Conservation (phyloP, 2,113 vertebrate genomes). For the Neolamprologus fasciatus region DNA sequence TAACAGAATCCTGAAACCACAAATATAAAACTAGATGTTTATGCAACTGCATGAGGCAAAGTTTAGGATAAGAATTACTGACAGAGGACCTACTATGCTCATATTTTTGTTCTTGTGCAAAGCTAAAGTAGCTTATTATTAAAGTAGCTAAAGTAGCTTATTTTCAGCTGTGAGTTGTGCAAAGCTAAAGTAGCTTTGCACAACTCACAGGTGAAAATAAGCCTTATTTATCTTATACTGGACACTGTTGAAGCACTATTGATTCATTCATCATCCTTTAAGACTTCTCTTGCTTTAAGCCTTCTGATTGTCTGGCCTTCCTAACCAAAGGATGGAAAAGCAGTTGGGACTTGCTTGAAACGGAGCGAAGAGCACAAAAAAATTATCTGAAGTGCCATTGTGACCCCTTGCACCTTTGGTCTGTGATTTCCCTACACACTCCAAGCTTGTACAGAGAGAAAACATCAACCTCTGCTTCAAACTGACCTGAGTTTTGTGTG, state of each 20-base stretch:
- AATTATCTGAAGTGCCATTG: fast-evolving
- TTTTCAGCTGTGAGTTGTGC: neutral
- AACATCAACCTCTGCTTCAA: neutral
- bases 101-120: neutral
- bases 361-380: fast-evolving
- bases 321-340: neutral
- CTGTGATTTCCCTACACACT: fast-evolving
- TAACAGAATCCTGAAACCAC: neutral
- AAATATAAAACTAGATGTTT: neutral
- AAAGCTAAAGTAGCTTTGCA: neutral
- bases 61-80: neutral
- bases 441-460: neutral
- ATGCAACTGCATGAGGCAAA: neutral
- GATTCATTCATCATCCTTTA: neutral
- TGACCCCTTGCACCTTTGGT: neutral
- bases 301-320: neutral
- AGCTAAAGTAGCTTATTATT: neutral
- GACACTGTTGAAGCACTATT: neutral
- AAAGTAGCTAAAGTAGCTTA: too few species aligned
- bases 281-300: neutral
- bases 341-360: neutral
- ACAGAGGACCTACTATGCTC: neutral
- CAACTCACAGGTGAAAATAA: fast-evolving
- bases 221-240: neutral
- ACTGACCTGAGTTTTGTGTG: neutral